Evolutionary conservation across 2,888 invertebrate species (phyloP).

Genomic region (Cheilosia impressa): DNA sequence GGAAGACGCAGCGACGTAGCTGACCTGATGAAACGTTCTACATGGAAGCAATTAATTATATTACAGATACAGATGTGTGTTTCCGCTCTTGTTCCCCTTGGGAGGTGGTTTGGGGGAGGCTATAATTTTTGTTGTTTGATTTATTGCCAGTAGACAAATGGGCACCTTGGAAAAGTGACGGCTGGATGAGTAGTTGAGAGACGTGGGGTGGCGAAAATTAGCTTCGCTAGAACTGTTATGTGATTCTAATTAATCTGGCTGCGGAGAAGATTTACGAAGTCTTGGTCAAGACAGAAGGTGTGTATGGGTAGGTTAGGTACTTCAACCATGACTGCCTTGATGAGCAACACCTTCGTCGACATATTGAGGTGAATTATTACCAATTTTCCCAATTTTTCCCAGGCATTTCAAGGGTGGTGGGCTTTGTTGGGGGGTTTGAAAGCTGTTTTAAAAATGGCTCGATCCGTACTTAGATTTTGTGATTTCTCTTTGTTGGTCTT

Average conservation of each 20-base stretch:
- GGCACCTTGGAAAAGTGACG: slow-evolving; percentile 57
- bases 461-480: no score
- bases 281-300: background rate
- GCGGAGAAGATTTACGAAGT: background rate
- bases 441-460: no score
- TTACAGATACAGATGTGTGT: slow-evolving; percentile 24
- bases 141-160: slow-evolving; percentile 30
- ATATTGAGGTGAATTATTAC: no score
- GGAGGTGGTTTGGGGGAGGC: slow-evolving; percentile 9
- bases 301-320: no score
- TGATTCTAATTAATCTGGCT: background rate
- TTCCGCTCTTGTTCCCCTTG: background rate
- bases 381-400: no score
- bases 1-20: slow-evolving; percentile 21
- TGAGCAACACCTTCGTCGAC: no score
- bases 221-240: slow-evolving; percentile 1
- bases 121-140: slow-evolving; percentile 39
- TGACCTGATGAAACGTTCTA: slow-evolving; percentile 57
- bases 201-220: background rate
- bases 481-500: no score
- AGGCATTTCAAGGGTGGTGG: no score
- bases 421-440: no score
- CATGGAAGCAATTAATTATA: slow-evolving; percentile 38
- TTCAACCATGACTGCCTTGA: no score
- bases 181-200: slow-evolving; percentile 39